Evolutionary conservation across 2,797 vertebrate species (phyloP).

Genomic region (Chaenodraco wilsoni): DNA sequence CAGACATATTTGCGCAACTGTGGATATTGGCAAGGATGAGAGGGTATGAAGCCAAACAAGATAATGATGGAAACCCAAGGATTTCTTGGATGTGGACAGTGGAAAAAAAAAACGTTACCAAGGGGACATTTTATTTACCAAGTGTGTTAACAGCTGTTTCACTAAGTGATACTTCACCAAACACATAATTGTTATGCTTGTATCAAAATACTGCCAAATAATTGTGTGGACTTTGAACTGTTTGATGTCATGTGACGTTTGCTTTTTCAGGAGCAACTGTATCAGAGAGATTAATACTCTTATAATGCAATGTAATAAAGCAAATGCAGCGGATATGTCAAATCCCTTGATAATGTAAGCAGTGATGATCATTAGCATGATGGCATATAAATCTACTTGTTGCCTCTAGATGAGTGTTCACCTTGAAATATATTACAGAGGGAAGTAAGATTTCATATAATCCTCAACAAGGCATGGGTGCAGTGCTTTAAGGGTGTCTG

Average conservation of each 20-base stretch:
- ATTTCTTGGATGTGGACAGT: background rate
- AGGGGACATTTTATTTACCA: background rate
- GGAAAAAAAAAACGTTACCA: background rate
- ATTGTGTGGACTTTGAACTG: background rate
- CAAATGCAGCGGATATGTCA: background rate
- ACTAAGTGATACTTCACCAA: background rate
- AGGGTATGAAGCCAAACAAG: background rate
- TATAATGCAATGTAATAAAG: background rate
- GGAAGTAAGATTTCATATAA: background rate
- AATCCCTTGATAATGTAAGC: background rate
- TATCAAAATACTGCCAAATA: background rate
- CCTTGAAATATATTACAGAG: background rate
- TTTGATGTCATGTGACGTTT: background rate
- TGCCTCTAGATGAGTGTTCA: background rate
- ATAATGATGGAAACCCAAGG: background rate
- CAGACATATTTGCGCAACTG: constrained; percentile 20
- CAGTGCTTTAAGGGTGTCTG: background rate
- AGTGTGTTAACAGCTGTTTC: background rate
- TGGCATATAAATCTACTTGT: background rate
- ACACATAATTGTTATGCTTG: background rate
- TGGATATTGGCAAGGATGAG: constrained; percentile 10
- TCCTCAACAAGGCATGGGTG: background rate
- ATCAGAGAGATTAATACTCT: background rate
- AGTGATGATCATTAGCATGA: background rate
- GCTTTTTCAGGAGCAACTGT: background rate